These are phyloP conservation scores for Ichneumoninae sp. DNA, from an alignment of 2,888 invertebrate genomes.

Conservation along the genomic window DNA sequence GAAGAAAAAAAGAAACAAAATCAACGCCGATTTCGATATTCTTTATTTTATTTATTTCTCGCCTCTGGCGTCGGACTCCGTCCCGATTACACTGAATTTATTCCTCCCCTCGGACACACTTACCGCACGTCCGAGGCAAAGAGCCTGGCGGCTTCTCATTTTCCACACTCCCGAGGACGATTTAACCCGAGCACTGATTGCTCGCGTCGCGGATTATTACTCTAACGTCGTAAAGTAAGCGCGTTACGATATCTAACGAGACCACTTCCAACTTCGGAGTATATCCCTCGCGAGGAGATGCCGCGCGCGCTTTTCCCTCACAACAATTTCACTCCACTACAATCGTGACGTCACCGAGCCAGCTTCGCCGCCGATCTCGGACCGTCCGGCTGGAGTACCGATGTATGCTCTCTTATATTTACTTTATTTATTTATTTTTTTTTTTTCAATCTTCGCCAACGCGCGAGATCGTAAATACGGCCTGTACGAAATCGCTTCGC, in stretches of 20 bases:
- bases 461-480: conserved; percentile 21
- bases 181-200: conserved; percentile 35
- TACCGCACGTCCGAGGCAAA: background rate
- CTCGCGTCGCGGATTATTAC: conserved; percentile 28
- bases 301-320: background rate
- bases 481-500: background rate
- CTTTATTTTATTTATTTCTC: conserved; percentile 29
- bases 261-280: conserved; percentile 3
- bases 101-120: conserved; percentile 15
- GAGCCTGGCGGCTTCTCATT: conserved; percentile 8
- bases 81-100: conserved; percentile 34
- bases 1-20: background rate
- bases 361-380: conserved; percentile 33
- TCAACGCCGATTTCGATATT: conserved; percentile 9
- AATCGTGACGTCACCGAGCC: conserved; percentile 51
- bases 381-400: background rate
- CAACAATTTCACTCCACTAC: conserved; percentile 41
- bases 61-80: conserved; percentile 16
- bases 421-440: background rate
- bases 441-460: conserved; percentile 34
- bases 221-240: conserved; percentile 38
- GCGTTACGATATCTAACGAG: conserved; percentile 48
- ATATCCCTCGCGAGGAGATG: background rate
- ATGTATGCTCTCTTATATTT: background rate
- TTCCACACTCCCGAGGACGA: conserved; percentile 8